phyloP scores from a whole-genome alignment of 2,888 invertebrate genomes.

The Odontomyia ornata region DNA sequence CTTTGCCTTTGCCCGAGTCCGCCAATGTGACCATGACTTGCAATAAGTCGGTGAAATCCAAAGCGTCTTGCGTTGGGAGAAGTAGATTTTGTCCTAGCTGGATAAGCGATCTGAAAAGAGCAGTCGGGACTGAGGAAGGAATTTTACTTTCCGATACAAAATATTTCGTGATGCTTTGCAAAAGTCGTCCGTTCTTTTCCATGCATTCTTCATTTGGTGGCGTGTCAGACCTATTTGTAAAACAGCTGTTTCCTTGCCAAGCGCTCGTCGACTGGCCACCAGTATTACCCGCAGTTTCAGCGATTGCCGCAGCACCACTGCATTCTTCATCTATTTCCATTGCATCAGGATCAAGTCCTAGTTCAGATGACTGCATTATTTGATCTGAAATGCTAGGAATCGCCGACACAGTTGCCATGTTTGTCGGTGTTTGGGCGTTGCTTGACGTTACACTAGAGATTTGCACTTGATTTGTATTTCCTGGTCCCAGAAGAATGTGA shows the following conservation, averaged over 20 bases:
- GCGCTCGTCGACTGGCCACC: conserved; percentile 56
- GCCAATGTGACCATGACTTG: conserved; percentile 84
- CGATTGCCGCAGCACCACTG: conserved; percentile 54
- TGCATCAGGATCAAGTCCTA: conserved; percentile 57
- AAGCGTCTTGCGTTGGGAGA: conserved; percentile 71
- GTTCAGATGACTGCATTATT: conserved; percentile 56
- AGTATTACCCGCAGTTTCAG: conserved; percentile 49
- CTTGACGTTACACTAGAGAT: conserved; percentile 65
- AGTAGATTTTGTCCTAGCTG: conserved; percentile 76
- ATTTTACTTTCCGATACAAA: conserved; percentile 73
- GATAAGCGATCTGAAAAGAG: conserved; percentile 76
- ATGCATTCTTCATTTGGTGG: conserved; percentile 59
- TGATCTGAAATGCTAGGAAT: conserved; percentile 64
- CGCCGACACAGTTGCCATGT: conserved; percentile 64
- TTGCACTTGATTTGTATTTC: conserved; percentile 57
- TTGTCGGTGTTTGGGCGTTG: conserved; percentile 67
- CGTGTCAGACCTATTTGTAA: conserved; percentile 65
- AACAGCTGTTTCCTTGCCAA: conserved; percentile 63
- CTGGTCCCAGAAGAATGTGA: conserved; percentile 72
- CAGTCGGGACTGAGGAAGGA: conserved; percentile 59
- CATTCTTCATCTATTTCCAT: conserved; percentile 65
- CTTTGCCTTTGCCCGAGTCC: conserved; percentile 82
- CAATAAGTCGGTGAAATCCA: conserved; percentile 82
- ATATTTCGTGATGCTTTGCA: conserved; percentile 76
- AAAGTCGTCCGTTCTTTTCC: conserved; percentile 75